A percentile compares a stretch with the other conserved stretches of the same genome.
phyloP scores from a whole-genome alignment of 2,797 vertebrate species.

The Sandelia bainsii region DNA sequence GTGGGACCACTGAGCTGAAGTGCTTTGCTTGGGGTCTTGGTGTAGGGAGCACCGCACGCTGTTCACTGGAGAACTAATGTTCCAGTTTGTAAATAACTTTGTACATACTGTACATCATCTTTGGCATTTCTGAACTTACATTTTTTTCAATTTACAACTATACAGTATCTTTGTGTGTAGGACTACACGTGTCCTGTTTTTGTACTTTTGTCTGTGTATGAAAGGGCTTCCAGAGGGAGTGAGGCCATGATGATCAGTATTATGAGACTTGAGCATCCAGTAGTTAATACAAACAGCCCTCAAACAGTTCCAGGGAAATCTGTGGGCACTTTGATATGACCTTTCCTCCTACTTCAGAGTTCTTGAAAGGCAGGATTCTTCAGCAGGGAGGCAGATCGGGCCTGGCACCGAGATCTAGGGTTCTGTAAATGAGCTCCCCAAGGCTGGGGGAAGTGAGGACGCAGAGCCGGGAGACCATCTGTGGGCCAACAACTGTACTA shows the following conservation, averaged over 20 bases:
- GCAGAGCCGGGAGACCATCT: slow-evolving; percentile 22
- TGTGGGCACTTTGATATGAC: slow-evolving; percentile 52
- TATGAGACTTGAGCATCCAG: slow-evolving; percentile 51
- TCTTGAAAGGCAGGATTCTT: slow-evolving; percentile 66
- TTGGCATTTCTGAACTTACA: too few species aligned
- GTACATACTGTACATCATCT: too few species aligned
- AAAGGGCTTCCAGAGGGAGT: too few species aligned
- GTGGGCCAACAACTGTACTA: slow-evolving; percentile 20
- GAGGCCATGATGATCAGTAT: slow-evolving; percentile 28
- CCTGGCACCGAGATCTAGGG: slow-evolving; percentile 48
- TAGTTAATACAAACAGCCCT: slow-evolving; percentile 56
- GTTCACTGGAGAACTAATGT: too few species aligned
- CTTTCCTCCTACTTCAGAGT: slow-evolving; percentile 41
- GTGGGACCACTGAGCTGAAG: too few species aligned
- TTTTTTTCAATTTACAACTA: too few species aligned
- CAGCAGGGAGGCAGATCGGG: slow-evolving; percentile 41
- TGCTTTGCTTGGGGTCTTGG: too few species aligned
- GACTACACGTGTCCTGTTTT: background rate
- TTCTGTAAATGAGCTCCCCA: slow-evolving; percentile 53
- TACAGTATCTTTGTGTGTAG: background rate
- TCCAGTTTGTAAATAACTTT: too few species aligned
- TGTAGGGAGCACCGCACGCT: too few species aligned
- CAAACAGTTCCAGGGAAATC: slow-evolving; percentile 58
- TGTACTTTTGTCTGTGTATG: slow-evolving; percentile 3
- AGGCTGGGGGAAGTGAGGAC: slow-evolving; percentile 23